Evolutionary conservation across 2,797 vertebrate genomes (phyloP).

Genomic region (Smutsia gigantea): DNA sequence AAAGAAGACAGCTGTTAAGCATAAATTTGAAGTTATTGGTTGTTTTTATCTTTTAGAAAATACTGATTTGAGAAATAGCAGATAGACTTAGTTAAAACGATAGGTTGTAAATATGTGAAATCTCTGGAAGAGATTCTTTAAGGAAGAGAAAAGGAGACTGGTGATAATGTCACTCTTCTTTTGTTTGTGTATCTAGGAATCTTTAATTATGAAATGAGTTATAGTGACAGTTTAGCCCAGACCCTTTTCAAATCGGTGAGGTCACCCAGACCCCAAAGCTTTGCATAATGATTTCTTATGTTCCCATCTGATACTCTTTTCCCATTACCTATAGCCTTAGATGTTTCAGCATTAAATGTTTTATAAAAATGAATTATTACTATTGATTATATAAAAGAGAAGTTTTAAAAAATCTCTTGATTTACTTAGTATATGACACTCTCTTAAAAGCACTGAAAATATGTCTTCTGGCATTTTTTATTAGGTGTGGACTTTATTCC

Average conservation of each 20-base stretch:
- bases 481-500: neutral
- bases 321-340: neutral
- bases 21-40: conserved; percentile 45
- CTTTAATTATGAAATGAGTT: conserved; percentile 32
- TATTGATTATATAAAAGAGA: neutral
- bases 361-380: neutral
- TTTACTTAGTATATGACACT: neutral
- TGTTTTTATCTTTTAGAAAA: conserved; percentile 29
- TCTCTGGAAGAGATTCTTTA: neutral
- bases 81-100: neutral
- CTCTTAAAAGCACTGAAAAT: neutral
- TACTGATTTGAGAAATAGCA: conserved; percentile 32
- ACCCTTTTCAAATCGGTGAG: neutral
- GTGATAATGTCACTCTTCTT: neutral
- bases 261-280: neutral
- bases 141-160: neutral
- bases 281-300: neutral
- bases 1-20: conserved; percentile 47
- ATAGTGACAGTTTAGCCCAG: neutral
- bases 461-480: neutral
- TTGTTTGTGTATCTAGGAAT: neutral
- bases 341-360: neutral
- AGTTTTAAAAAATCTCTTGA: neutral
- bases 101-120: conserved; percentile 13
- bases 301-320: neutral